These are phyloP conservation scores for Apotomis betuletana DNA, from an alignment of 2,888 invertebrate genomes.

Conservation along the genomic window DNA sequence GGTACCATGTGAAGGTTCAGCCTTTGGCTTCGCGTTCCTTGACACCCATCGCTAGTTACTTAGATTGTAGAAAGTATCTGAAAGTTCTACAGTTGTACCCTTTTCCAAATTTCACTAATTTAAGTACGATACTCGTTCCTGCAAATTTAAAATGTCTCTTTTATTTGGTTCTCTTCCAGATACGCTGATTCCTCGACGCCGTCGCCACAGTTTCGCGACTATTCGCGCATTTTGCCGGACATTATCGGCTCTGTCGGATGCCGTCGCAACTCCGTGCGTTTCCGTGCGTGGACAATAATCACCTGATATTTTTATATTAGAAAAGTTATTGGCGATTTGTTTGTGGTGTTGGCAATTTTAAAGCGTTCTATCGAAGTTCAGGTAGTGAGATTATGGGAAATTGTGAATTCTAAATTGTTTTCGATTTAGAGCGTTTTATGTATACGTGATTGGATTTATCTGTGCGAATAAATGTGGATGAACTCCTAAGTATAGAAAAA, in stretches of 20 bases:
- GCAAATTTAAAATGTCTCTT: not conserved
- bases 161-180: not conserved
- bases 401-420: too few relatives aligned
- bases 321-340: constrained; percentile 12
- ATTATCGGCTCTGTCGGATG: constrained; percentile 73
- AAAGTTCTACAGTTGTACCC: too few relatives aligned
- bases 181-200: not conserved
- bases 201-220: constrained; percentile 60
- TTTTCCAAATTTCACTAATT: too few relatives aligned
- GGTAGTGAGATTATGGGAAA: not conserved
- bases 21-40: too few relatives aligned
- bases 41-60: too few relatives aligned
- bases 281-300: constrained; percentile 57
- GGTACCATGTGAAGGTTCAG: too few relatives aligned
- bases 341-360: constrained; percentile 1
- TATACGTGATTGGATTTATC: too few relatives aligned
- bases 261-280: constrained; percentile 76
- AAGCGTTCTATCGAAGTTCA: not conserved
- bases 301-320: constrained; percentile 42
- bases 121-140: too few relatives aligned
- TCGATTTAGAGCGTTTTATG: too few relatives aligned
- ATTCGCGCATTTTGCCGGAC: constrained; percentile 66
- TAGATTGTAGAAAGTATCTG: too few relatives aligned
- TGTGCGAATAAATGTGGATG: too few relatives aligned
- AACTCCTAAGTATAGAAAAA: too few relatives aligned